These are phyloP conservation scores for Propithecus perrieri DNA, from an alignment of 2,797 vertebrate genomes.

Conservation along the genomic window DNA sequence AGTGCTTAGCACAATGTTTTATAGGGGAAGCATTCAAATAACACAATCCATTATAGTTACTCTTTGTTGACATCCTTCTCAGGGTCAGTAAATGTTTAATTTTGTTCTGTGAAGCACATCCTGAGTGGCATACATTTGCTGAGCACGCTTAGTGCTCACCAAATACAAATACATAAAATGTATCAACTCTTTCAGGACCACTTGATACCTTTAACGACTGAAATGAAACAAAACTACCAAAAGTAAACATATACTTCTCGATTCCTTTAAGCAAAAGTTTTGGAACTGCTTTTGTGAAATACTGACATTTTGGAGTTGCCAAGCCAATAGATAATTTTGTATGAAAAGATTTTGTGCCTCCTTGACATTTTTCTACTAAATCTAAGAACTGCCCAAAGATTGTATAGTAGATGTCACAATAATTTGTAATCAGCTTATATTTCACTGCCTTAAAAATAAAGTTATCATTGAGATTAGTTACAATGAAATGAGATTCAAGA, in stretches of 20 bases:
- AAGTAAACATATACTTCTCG: neutral
- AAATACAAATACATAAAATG: neutral
- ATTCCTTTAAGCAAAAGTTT: neutral
- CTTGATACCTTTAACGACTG: neutral
- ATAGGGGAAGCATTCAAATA: neutral
- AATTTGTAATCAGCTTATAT: neutral
- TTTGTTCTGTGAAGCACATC: neutral
- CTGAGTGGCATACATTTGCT: neutral
- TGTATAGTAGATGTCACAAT: neutral
- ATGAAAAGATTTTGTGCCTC: neutral
- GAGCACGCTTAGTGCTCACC: neutral
- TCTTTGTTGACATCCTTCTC: neutral
- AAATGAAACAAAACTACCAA: neutral
- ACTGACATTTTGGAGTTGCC: neutral
- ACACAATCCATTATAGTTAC: neutral
- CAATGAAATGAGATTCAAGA: neutral
- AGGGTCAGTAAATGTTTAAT: neutral
- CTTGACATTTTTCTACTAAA: neutral
- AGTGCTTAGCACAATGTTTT: neutral
- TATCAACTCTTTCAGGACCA: neutral
- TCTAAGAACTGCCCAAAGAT: neutral
- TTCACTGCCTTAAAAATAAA: conserved; percentile 18
- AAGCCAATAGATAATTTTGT: neutral
- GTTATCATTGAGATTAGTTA: neutral
- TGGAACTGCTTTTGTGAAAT: neutral